These are phyloP conservation scores for Pseudoatta argentina DNA, from an alignment of 1,140 invertebrate species.

Conservation along the genomic window DNA sequence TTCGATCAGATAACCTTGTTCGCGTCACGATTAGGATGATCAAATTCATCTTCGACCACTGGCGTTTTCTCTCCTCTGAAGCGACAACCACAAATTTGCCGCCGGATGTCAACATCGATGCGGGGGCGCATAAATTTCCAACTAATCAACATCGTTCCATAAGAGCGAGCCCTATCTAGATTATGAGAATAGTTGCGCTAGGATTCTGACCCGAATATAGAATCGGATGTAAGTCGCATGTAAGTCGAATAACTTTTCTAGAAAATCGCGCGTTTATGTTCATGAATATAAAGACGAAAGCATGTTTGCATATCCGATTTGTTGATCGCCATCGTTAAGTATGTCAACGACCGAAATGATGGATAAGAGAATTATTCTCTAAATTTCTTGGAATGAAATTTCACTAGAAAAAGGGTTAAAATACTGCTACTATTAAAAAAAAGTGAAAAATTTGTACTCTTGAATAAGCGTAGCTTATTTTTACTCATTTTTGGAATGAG, in stretches of 20 bases:
- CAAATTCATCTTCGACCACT: slow-evolving; percentile 72
- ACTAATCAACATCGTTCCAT: slow-evolving; percentile 66
- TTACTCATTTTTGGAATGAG: too few species aligned
- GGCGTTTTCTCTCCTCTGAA: slow-evolving; percentile 22
- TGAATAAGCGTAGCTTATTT: too few species aligned
- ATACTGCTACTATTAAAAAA: too few species aligned
- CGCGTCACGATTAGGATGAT: slow-evolving; percentile 80
- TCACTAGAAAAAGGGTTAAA: too few species aligned
- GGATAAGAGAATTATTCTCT: neutral
- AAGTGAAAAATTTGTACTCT: too few species aligned
- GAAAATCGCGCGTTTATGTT: slow-evolving; percentile 15
- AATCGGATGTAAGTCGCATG: slow-evolving; percentile 2
- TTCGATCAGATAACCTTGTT: slow-evolving; percentile 85
- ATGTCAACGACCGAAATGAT: neutral
- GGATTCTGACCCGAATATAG: slow-evolving; percentile 13
- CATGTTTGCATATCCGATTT: neutral
- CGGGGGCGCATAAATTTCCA: slow-evolving; percentile 74
- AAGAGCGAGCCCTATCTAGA: neutral
- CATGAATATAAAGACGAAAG: neutral
- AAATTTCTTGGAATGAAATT: too few species aligned
- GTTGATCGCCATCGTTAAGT: neutral
- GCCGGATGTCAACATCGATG: slow-evolving; percentile 39
- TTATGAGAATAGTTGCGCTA: neutral
- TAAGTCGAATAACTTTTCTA: slow-evolving; percentile 13
- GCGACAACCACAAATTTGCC: slow-evolving; percentile 34